These are phyloP conservation scores for Diaprepes abbreviatus DNA, from an alignment of 2,888 invertebrate species.

Conservation along the genomic window DNA sequence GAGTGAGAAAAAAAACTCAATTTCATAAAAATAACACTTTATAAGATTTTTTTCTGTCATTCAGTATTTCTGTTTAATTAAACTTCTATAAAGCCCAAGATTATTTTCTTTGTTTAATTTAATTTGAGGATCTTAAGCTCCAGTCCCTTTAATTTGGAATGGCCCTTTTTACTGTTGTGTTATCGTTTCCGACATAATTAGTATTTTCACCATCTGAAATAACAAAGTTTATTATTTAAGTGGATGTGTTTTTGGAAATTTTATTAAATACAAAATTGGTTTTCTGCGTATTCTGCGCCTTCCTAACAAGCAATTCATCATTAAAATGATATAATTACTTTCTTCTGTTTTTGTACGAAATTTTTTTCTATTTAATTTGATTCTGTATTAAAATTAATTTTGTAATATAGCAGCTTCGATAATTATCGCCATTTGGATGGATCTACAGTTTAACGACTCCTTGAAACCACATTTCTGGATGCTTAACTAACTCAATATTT, in stretches of 20 bases:
- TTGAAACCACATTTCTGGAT: too few species aligned
- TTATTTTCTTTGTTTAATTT: conserved; percentile 20
- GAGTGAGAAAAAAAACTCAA: background rate
- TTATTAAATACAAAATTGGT: background rate
- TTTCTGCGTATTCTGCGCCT: background rate
- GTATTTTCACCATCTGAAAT: conserved; percentile 13
- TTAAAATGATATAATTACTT: too few species aligned
- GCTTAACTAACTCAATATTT: too few species aligned
- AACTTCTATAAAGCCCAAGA: conserved; percentile 8
- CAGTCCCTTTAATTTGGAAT: conserved; percentile 11
- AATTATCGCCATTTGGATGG: too few species aligned
- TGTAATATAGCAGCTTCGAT: too few species aligned
- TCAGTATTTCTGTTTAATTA: conserved; percentile 10
- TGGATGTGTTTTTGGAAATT: conserved; percentile 1
- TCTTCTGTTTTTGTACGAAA: too few species aligned
- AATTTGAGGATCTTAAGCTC: conserved; percentile 5
- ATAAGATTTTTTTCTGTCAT: background rate
- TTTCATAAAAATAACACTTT: background rate
- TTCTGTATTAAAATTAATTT: too few species aligned
- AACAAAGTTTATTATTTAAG: conserved; percentile 8
- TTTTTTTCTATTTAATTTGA: too few species aligned
- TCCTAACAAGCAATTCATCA: too few species aligned
- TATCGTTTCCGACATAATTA: conserved; percentile 18
- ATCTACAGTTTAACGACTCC: too few species aligned
- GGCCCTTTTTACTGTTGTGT: conserved; percentile 10